Evolutionary conservation across 2,113 vertebrate genomes (phyloP).

Genomic region (Centropus bengalensis): DNA sequence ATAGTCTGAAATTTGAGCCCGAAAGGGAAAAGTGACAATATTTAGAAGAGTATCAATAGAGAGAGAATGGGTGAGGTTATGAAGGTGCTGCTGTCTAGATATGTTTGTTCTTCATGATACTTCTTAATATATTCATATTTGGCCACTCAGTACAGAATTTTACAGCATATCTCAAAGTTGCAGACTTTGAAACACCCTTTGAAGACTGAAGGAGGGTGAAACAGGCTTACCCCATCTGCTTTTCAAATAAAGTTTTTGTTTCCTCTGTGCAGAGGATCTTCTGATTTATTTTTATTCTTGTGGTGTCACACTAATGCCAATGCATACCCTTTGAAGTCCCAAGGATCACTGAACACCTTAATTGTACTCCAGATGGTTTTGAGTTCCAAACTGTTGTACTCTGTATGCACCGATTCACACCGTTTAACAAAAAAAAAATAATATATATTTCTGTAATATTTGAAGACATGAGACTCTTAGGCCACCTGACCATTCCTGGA

Average conservation of each 20-base stretch:
- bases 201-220: not conserved
- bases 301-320: not conserved
- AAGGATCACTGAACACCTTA: not conserved
- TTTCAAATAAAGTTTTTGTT: not conserved
- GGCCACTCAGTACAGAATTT: not conserved
- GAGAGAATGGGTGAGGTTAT: not conserved
- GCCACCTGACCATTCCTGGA: not conserved
- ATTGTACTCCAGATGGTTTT: accelerated
- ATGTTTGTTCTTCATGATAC: not conserved
- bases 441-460: not conserved
- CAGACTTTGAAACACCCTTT: not conserved
- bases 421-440: not conserved
- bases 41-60: not conserved
- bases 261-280: not conserved
- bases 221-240: not conserved
- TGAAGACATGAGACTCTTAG: not conserved
- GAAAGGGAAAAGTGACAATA: not conserved
- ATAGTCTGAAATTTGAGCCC: not conserved
- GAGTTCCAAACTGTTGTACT: not conserved
- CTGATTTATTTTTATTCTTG: not conserved
- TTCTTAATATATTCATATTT: not conserved
- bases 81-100: not conserved
- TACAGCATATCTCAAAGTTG: accelerated
- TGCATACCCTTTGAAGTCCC: not conserved
- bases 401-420: not conserved